Evolutionary conservation across 1,140 invertebrate species (phyloP).

Genomic region (Stegodyphus dumicola): DNA sequence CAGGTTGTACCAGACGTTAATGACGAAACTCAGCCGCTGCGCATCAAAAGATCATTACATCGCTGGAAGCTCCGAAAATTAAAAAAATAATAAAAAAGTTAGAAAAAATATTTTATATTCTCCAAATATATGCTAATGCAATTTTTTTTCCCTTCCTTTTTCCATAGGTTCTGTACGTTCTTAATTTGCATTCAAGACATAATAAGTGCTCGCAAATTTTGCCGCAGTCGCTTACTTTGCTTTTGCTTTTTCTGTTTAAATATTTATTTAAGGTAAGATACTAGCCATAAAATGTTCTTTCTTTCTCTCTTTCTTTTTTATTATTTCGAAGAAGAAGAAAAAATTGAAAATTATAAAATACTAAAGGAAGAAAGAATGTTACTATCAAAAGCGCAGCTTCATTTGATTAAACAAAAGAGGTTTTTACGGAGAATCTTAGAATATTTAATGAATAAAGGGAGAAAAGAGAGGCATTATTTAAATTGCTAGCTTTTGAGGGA

Average conservation of each 20-base stretch:
- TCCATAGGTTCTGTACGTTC: conserved; percentile 9
- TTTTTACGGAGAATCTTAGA: not conserved
- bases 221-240: not conserved
- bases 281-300: not conserved
- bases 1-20: conserved; percentile 9
- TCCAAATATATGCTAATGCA: conserved; percentile 47
- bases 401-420: conserved; percentile 26
- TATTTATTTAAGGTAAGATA: conserved; percentile 9
- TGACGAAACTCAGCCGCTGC: conserved; percentile 28
- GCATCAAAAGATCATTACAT: conserved; percentile 38
- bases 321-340: not conserved
- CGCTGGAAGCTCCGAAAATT: not conserved
- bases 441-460: conserved; percentile 22
- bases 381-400: conserved; percentile 4
- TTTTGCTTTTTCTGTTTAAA: not conserved
- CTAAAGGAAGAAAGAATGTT: not conserved
- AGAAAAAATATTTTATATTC: conserved; percentile 38
- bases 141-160: conserved; percentile 33
- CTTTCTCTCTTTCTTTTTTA: not conserved
- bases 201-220: conserved; percentile 45
- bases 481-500: conserved; percentile 4
- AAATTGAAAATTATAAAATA: conserved; percentile 5
- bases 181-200: conserved; percentile 52
- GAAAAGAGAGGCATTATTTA: conserved; percentile 3
- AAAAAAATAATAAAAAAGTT: not conserved